Percentiles rank a stretch among this genome's conserved stretches.
These are phyloP conservation scores for Ophiodon elongatus DNA, from an alignment of 2,113 vertebrate genomes.

Conservation along the genomic window DNA sequence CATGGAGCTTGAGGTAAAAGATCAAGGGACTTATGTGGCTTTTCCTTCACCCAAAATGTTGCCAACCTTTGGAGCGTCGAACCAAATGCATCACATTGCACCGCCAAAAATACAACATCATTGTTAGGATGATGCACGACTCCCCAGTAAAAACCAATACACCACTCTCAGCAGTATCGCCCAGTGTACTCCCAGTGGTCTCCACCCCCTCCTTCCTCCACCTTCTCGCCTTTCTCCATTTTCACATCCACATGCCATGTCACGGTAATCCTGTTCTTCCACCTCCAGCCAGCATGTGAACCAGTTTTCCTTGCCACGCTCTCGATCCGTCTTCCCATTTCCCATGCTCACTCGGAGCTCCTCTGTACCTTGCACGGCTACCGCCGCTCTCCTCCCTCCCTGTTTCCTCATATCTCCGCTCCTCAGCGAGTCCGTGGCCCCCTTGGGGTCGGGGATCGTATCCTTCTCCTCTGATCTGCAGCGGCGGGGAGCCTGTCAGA, in stretches of 20 bases:
- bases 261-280: not conserved
- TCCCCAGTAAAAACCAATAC: not conserved
- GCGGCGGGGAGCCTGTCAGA: conserved; percentile 58
- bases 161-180: not conserved
- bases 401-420: conserved; percentile 51
- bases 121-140: not conserved
- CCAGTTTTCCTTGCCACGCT: conserved; percentile 16
- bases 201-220: not conserved
- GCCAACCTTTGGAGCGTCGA: not conserved
- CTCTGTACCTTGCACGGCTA: not conserved
- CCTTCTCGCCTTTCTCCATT: not conserved
- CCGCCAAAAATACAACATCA: not conserved
- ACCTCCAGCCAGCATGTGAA: not conserved
- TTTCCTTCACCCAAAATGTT: not conserved
- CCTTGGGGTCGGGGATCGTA: conserved; percentile 41
- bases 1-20: not conserved
- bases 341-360: conserved; percentile 17
- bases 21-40: not conserved
- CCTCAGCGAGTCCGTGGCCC: conserved; percentile 41
- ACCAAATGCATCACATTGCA: not conserved
- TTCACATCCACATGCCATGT: conserved; percentile 8
- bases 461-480: conserved; percentile 61
- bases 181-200: not conserved
- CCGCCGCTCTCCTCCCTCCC: conserved; percentile 7
- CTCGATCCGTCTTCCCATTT: conserved; percentile 10